Percentiles rank a stretch among this genome's conserved stretches.
These are phyloP conservation scores for Nomada fabriciana DNA, from an alignment of 2,888 invertebrate species.

Conservation along the genomic window DNA sequence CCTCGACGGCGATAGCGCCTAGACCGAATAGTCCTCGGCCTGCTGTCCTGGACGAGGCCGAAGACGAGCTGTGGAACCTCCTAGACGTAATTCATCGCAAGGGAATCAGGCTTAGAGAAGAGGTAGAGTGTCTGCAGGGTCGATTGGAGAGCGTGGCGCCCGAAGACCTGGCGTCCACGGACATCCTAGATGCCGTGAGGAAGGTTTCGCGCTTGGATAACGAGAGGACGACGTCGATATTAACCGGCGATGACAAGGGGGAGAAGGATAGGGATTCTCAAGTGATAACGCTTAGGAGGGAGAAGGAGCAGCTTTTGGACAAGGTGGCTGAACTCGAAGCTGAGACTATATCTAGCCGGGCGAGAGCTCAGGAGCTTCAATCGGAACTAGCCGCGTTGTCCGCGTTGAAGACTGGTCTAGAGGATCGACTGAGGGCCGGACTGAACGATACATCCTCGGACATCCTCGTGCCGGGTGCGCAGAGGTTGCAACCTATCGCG, in stretches of 20 bases:
- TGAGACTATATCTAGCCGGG: constrained; percentile 89
- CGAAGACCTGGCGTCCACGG: constrained; percentile 81
- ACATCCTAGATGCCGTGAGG: constrained; percentile 81
- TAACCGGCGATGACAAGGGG: constrained; percentile 63
- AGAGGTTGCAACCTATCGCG: constrained; percentile 75
- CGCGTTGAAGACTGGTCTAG: constrained; percentile 81
- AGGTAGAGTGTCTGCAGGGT: constrained; percentile 89
- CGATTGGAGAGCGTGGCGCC: constrained; percentile 81
- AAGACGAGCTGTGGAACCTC: constrained; percentile 94
- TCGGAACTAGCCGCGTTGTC: constrained; percentile 87
- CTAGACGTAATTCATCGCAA: constrained; percentile 94
- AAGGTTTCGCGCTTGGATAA: constrained; percentile 63
- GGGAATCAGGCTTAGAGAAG: constrained; percentile 89
- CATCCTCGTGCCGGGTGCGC: constrained; percentile 76
- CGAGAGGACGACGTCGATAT: constrained; percentile 68
- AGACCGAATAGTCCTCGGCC: constrained; percentile 80
- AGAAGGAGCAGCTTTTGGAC: constrained; percentile 91
- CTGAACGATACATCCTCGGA: constrained; percentile 69
- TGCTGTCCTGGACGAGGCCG: constrained; percentile 85
- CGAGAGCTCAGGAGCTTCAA: constrained; percentile 88
- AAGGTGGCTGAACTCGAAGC: constrained; percentile 92
- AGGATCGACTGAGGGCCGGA: constrained; percentile 81
- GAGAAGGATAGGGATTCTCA: constrained; percentile 85
- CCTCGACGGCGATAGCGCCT: constrained; percentile 86
- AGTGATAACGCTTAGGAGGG: constrained; percentile 88